phyloP scores from a whole-genome alignment of 2,888 invertebrate species.

The Pheosia tremula region DNA sequence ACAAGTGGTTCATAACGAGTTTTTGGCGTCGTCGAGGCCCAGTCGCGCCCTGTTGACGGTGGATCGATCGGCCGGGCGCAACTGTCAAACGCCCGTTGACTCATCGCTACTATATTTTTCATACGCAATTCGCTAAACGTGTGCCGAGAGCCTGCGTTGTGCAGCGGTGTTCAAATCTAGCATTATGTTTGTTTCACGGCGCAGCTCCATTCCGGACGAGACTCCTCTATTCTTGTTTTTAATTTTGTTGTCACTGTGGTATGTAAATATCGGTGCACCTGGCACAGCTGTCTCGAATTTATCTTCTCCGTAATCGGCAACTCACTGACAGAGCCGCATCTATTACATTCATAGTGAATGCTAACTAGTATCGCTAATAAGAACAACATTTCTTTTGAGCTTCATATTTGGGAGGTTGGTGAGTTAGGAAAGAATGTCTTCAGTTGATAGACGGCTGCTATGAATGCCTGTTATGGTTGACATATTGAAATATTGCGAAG shows the following conservation, averaged over 20 bases:
- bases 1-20: slow-evolving; percentile 55
- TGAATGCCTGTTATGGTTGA: slow-evolving; percentile 31
- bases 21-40: slow-evolving; percentile 38
- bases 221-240: slow-evolving; percentile 20
- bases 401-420: slow-evolving; percentile 38
- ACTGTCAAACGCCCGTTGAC: slow-evolving; percentile 80
- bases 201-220: slow-evolving; percentile 11
- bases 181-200: slow-evolving; percentile 16
- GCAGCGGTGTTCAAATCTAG: slow-evolving; percentile 40
- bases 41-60: slow-evolving; percentile 65
- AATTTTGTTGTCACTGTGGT: slow-evolving; percentile 31
- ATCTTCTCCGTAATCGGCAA: slow-evolving; percentile 32
- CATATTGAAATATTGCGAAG: slow-evolving; percentile 25
- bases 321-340: slow-evolving; percentile 19
- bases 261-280: slow-evolving; percentile 43
- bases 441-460: slow-evolving; percentile 28
- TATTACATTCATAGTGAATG: slow-evolving; percentile 36
- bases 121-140: slow-evolving; percentile 67
- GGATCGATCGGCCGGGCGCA: slow-evolving; percentile 80
- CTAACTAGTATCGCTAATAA: slow-evolving; percentile 31
- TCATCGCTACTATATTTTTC: slow-evolving; percentile 72
- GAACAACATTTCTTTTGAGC: slow-evolving; percentile 38
- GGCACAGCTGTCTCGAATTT: slow-evolving; percentile 42
- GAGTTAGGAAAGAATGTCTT: slow-evolving; percentile 38
- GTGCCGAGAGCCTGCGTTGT: slow-evolving; percentile 40